Evolutionary conservation across 2,797 vertebrate species (phyloP), one percentile per base, ranked within the genome.

Genomic region (Sebastes variabilis): DNA sequence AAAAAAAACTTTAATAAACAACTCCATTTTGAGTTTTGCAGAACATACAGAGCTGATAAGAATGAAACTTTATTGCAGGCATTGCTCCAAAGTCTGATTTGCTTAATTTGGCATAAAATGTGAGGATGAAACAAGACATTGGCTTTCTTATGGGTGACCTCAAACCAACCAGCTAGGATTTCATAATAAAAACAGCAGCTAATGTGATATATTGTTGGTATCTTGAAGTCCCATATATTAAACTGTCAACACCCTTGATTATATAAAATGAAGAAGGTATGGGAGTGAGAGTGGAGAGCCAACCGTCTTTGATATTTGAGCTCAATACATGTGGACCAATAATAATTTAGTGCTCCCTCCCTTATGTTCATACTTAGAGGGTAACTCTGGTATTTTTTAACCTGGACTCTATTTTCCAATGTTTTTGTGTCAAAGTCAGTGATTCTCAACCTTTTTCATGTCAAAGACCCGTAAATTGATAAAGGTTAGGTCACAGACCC

Each of bases 291-390:
- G 66, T 6, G 24, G 9, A 77, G 38, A 62, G 25, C 42, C 30
- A 60, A 22, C 2, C 8, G 12, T 68, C 69, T 88, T 85, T 82
- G 69, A 83, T 79, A 65, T 84, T 68, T 80, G 72, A 86, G 70
- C 58, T 66, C 46, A 76, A 54, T 80, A 72, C 29, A 82, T 81
- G 79, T 66, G 66, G 38, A 67, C 42, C 25, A 65, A 61, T 62
- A 55, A 76, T 56, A 67, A 71, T 80, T 52, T 36, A 32, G 20
- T 16, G 10, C 74, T 80, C 29, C 10, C 24, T 81, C 36, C 42
- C 86, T 84, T 75, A 76, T 87, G 87, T 75, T 83, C 49, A 78
- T 82, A 79, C 68, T 90, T 54, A 54, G 10, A 22, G 10, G n/a
- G 10, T 54, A 54, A 22, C n/a, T 54, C 8, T 54, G 52, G n/a